Conservation (phyloP, 2,888 invertebrate species). For the Anthoptus insignis region DNA sequence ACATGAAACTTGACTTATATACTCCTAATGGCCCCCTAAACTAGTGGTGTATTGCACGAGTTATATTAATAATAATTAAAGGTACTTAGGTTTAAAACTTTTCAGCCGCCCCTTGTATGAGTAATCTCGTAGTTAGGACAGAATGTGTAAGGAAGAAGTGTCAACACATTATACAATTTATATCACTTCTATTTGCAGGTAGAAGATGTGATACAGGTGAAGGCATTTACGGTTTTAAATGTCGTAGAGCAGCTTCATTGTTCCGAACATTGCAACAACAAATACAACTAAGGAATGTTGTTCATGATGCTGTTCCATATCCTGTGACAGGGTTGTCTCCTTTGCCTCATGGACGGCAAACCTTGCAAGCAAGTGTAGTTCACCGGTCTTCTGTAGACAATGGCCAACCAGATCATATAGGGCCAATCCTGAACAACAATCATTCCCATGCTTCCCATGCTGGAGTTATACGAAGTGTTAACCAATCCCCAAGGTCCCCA, state of each 20-base stretch:
- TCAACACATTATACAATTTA: neutral
- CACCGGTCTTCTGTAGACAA: constrained; percentile 80
- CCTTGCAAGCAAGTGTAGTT: constrained; percentile 75
- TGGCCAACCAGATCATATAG: constrained; percentile 66
- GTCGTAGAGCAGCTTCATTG: constrained; percentile 94
- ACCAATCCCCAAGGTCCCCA: constrained; percentile 79
- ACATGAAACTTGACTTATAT: no score
- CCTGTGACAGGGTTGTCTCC: constrained; percentile 72
- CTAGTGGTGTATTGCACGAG: no score
- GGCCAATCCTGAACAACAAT: constrained; percentile 61
- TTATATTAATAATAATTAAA: no score
- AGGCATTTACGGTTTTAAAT: constrained; percentile 98
- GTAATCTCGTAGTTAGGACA: no score
- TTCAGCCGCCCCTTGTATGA: no score
- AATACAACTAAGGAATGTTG: constrained; percentile 89
- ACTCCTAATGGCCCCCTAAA: no score
- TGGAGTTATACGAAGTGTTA: constrained; percentile 57
- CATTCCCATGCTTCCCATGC: constrained; percentile 58
- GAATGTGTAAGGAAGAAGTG: no score
- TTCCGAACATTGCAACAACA: constrained; percentile 96
- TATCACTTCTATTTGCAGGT: constrained; percentile 73
- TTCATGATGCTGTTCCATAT: constrained; percentile 72
- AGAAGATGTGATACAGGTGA: constrained; percentile 96
- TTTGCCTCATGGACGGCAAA: constrained; percentile 72
- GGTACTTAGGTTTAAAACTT: no score